Conservation (phyloP, 30 jellyfish, hydroid and myxozoan genomes). For the Chrysaora quinquecirrha region DNA sequence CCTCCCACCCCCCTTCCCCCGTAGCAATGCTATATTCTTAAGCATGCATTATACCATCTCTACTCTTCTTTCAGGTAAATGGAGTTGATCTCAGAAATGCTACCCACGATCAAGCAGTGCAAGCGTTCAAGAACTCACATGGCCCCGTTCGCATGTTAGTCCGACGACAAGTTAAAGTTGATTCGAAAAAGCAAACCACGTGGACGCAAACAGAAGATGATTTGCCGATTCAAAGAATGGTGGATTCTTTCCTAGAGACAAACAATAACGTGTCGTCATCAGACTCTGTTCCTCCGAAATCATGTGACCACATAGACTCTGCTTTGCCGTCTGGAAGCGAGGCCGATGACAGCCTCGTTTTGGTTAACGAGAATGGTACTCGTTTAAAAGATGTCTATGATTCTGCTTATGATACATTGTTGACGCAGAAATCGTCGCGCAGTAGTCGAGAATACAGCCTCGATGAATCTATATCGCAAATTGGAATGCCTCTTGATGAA, state of each 20-base stretch:
- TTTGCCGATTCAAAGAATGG: not conserved
- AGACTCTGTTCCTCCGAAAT: slow-evolving; percentile 12
- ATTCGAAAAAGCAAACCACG: slow-evolving; percentile 25
- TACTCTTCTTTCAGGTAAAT: slow-evolving; percentile 75
- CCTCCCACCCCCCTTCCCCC: too few species aligned
- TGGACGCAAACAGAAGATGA: slow-evolving; percentile 85
- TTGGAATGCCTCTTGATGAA: slow-evolving; percentile 20
- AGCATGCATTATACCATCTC: too few species aligned
- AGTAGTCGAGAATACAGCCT: slow-evolving; percentile 64
- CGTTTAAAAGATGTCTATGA: slow-evolving; percentile 78
- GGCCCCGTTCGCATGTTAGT: slow-evolving; percentile 85
- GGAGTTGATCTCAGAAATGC: slow-evolving; percentile 83
- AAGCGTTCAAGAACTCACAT: slow-evolving; percentile 79
- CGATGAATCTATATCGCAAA: slow-evolving; percentile 59
- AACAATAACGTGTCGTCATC: slow-evolving; percentile 26
- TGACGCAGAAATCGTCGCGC: slow-evolving; percentile 92
- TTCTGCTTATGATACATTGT: slow-evolving; percentile 95
- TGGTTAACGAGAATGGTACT: slow-evolving; percentile 47
- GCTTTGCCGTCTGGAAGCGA: slow-evolving; percentile 86
- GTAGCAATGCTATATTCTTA: too few species aligned
- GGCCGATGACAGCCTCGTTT: slow-evolving; percentile 76
- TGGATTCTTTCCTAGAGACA: not conserved
- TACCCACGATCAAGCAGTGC: slow-evolving; percentile 92
- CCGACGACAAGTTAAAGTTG: slow-evolving; percentile 67
- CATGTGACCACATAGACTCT: slow-evolving; percentile 79